Base-by-base conservation (phyloP, 2,113 vertebrate species). In the Sula dactylatra region DNA sequence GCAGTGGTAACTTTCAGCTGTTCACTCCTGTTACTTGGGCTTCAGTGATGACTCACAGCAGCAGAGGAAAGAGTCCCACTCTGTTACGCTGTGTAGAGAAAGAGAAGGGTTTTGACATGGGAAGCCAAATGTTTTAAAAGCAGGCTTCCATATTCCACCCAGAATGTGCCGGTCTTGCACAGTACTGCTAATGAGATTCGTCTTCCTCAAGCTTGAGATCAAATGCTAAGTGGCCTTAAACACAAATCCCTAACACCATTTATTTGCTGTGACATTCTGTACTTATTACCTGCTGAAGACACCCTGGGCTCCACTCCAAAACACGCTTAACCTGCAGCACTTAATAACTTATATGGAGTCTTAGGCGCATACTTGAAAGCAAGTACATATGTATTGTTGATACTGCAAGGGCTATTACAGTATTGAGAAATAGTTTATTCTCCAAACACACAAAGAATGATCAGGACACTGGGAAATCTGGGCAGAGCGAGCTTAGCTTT, bases 321-420 rank as follows among this genome's bases (percentile, higher is more conserved):
- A 32, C 21, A 9, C 2, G 45, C 34, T 62, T 36, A 81, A 87
- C 50, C 54, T 70, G 69, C 27, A 62, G 31, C 45, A 36, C 22
- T 13, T 27, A 4, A 24, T 6, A 15, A 52, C 55, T 81, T 50
- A 45, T 17, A 45, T 17, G 22, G 26, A 54, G 38, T 20, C 27
- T 47, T 29, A 13, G 4, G 22, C 58, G 55, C 2, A 24, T 5
- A 44, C n/a, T 61, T n/a, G 38, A 52, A 72, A 73, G 13, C 18
- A 24, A 64, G 32, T 40, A 21, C 36, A 4, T 13, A 14, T 1
- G 0, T 2, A 11, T n/a, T 42, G 61, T 9, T 47, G 29, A 6
- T 17, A 76, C 1, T 9, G 6, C 25, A 26, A 66, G 25, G 69
- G 47, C 42, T 45, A 9, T 7, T 10, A 13, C 59, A 29, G 25